These are phyloP conservation scores for Mallotus villosus DNA, from an alignment of 2,797 vertebrate genomes.

Conservation along the genomic window DNA sequence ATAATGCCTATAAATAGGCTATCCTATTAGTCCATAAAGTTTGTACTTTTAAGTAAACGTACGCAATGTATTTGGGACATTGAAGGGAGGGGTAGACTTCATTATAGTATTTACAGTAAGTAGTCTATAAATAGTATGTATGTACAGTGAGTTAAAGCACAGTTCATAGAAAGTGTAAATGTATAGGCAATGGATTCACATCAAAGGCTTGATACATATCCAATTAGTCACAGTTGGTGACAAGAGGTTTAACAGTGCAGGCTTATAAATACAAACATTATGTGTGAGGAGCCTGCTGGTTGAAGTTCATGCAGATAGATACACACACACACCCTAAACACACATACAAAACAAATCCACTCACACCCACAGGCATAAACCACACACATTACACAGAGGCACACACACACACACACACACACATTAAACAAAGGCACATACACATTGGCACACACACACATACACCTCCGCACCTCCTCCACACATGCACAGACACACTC, in stretches of 20 bases:
- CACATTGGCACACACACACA: slow-evolving; percentile 19
- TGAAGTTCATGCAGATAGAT: slow-evolving; percentile 59
- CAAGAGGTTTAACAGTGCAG: slow-evolving; percentile 36
- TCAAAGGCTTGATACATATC: slow-evolving; percentile 57
- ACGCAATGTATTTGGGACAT: not conserved
- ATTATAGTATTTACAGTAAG: too few relatives aligned
- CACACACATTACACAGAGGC: slow-evolving; percentile 9
- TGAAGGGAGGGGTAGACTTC: not conserved
- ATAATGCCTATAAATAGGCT: not conserved
- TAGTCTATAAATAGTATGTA: not conserved
- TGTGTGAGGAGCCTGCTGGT: slow-evolving; percentile 34
- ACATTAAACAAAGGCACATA: slow-evolving; percentile 7
- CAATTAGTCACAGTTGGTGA: slow-evolving; percentile 60
- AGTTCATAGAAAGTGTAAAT: slow-evolving; percentile 30
- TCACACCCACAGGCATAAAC: not conserved
- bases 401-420: not conserved
- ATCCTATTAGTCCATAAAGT: slow-evolving; percentile 3
- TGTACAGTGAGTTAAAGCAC: slow-evolving; percentile 1
- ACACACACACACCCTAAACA: slow-evolving; percentile 22
- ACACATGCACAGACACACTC: slow-evolving; percentile 18
- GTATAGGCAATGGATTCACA: slow-evolving; percentile 41
- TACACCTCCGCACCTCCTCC: slow-evolving; percentile 32
- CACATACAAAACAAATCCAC: slow-evolving; percentile 7
- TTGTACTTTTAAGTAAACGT: not conserved
- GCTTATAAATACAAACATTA: slow-evolving; percentile 39